Percentiles rank a stretch among this genome's conserved stretches.
These are phyloP conservation scores for Aphaenogaster ashmeadi DNA, from an alignment of 1,140 invertebrate species.

Conservation along the genomic window DNA sequence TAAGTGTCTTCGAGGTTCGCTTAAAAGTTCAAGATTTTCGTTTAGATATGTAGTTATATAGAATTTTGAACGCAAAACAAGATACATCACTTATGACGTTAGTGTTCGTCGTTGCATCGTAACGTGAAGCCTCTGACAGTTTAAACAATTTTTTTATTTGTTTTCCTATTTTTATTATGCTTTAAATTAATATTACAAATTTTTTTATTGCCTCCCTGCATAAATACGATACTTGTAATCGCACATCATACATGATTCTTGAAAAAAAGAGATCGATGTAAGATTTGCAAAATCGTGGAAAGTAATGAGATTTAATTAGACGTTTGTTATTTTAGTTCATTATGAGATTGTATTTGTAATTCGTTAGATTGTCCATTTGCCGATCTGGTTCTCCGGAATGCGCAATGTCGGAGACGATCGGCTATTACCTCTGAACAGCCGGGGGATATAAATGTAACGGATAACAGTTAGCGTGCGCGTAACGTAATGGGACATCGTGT, in stretches of 20 bases:
- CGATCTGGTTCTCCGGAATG: conserved; percentile 24
- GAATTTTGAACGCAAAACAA: conserved; percentile 40
- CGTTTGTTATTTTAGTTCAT: conserved; percentile 23
- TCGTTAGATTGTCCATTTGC: conserved; percentile 23
- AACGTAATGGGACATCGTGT: conserved; percentile 68
- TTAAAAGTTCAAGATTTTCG: conserved; percentile 63
- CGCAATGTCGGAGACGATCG: conserved; percentile 49
- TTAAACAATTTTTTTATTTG: not conserved
- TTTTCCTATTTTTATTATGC: not conserved
- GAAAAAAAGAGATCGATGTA: not conserved
- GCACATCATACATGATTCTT: not conserved
- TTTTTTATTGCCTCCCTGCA: not conserved
- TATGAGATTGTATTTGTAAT: not conserved
- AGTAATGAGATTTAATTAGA: not conserved
- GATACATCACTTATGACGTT: conserved; percentile 43
- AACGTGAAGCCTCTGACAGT: not conserved
- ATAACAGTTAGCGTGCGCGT: conserved; percentile 67
- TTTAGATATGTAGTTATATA: conserved; percentile 13
- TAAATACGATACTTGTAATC: not conserved
- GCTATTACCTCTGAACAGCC: conserved; percentile 47
- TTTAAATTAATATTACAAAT: not conserved
- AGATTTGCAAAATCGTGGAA: conserved; percentile 8
- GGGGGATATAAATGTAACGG: conserved; percentile 67
- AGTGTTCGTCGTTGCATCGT: not conserved
- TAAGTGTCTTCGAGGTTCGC: not conserved